These are phyloP conservation scores for Sylvia atricapilla DNA, from an alignment of 2,113 vertebrate species.

Conservation along the genomic window DNA sequence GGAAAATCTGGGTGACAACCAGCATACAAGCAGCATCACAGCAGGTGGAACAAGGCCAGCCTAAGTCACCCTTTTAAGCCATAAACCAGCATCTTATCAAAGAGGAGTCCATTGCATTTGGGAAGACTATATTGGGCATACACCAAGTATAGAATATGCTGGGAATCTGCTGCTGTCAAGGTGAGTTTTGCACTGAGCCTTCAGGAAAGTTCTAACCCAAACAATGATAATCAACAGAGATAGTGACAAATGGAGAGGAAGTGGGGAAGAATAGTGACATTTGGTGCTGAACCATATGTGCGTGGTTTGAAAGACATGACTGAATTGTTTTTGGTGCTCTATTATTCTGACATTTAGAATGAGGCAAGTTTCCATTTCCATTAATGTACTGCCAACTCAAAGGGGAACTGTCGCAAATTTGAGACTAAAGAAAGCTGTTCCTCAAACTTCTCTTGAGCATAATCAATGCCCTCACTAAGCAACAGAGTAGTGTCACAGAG, in stretches of 20 bases:
- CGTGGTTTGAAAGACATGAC: constrained; percentile 86
- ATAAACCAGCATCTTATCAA: background rate
- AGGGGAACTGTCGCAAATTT: constrained; percentile 81
- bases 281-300: constrained; percentile 85
- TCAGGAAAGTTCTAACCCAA: constrained; percentile 66
- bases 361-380: constrained; percentile 86
- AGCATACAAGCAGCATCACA: background rate
- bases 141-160: background rate
- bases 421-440: constrained; percentile 86
- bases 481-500: constrained; percentile 19
- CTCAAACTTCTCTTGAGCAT: constrained; percentile 76
- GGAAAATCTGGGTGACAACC: background rate
- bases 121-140: background rate
- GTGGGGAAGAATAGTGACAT: constrained; percentile 78
- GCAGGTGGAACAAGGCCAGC: background rate
- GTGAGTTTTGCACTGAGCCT: constrained; percentile 22
- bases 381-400: constrained; percentile 84
- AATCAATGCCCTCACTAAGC: constrained; percentile 73
- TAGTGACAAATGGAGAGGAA: constrained; percentile 68
- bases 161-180: background rate
- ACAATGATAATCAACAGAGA: constrained; percentile 65
- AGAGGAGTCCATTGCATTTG: background rate
- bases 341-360: constrained; percentile 87
- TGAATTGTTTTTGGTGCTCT: constrained; percentile 85
- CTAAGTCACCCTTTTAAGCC: background rate